Base-by-base conservation (phyloP, 2,888 invertebrate genomes). In the Ligdia adustata region DNA sequence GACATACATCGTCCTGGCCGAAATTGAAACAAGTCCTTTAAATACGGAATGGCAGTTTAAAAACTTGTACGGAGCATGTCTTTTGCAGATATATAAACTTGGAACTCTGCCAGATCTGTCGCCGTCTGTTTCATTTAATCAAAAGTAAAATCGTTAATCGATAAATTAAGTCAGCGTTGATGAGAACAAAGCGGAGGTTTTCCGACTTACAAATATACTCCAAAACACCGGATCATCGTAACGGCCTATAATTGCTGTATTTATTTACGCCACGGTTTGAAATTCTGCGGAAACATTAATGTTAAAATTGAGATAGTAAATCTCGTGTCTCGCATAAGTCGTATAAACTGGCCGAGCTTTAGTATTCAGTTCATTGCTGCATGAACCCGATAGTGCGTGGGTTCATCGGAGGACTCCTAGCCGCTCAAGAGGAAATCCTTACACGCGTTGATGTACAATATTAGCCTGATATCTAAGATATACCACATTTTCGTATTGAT, bases 161-260 rank as follows among this genome's bases (percentile, higher is more conserved):
- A 68, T 72, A 69, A 76, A 76, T 73, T 76, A 73, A 67, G 63
- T 55, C 60, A 44, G 62, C 40, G 63, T 68, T 68, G 65, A 62
- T 54, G 61, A 66, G 55, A 66, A 68, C 68, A 67, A 65, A 62
- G 56, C 69, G 46, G 64, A 54, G 63, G 73, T 72, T 70, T n/a
- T 61, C 72, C 59, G 61, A 68, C 67, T n/a, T n/a, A 66, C 69
- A 65, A 73, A 80, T 81, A 82, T 76, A 79, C 75, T 78, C 69
- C 62, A 57, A 79, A 83, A 80, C 75, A 78, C 72, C 69, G 64
- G 72, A 73, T 72, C 44, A 31, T 44, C 39, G 39, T 31, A 26
- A 44, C 48, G 44, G 35, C 35, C 37, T 29, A n/a, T n/a, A 39
- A 22, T 38, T 11, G 35, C n/a, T 13, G 31, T 40, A 40, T 41